A percentile compares a stretch with the other conserved stretches of the same genome.
Evolutionary conservation across 2,113 vertebrate species (phyloP).

Genomic region (Thinocorus orbignyianus): DNA sequence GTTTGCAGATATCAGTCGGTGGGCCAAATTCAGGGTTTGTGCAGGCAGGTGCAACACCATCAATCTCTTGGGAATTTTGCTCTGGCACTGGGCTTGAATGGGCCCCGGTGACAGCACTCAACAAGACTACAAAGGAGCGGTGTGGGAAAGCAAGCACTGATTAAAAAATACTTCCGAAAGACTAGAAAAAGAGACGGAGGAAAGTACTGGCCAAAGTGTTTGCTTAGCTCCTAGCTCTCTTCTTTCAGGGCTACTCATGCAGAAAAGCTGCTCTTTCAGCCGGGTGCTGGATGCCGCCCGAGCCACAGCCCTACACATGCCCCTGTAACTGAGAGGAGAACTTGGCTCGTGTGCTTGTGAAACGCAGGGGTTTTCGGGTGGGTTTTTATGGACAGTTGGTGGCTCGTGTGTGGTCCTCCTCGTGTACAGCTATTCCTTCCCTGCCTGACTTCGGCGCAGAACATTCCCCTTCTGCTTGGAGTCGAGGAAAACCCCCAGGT

Average conservation of each 20-base stretch:
- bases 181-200: neutral
- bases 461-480: neutral
- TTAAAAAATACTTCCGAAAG: slow-evolving; percentile 48
- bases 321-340: slow-evolving; percentile 59
- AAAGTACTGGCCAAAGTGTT: slow-evolving; percentile 42
- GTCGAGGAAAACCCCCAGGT: neutral
- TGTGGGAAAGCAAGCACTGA: slow-evolving; percentile 53
- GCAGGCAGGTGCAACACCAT: neutral
- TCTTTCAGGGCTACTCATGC: slow-evolving; percentile 54
- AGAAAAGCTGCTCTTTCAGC: slow-evolving; percentile 51
- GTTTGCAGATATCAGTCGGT: neutral
- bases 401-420: slow-evolving; percentile 40
- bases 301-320: slow-evolving; percentile 3
- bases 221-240: slow-evolving; percentile 44
- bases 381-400: slow-evolving; percentile 10
- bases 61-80: neutral
- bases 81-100: neutral
- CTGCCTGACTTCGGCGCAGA: neutral
- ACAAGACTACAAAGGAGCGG: neutral
- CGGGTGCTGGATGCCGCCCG: neutral
- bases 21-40: neutral
- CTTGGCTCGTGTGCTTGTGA: neutral
- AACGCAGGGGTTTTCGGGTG: neutral
- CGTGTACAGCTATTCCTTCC: neutral
- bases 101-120: slow-evolving; percentile 1